Base-by-base conservation (phyloP, 2,888 invertebrate species). In the Agrotis ipsilon region DNA sequence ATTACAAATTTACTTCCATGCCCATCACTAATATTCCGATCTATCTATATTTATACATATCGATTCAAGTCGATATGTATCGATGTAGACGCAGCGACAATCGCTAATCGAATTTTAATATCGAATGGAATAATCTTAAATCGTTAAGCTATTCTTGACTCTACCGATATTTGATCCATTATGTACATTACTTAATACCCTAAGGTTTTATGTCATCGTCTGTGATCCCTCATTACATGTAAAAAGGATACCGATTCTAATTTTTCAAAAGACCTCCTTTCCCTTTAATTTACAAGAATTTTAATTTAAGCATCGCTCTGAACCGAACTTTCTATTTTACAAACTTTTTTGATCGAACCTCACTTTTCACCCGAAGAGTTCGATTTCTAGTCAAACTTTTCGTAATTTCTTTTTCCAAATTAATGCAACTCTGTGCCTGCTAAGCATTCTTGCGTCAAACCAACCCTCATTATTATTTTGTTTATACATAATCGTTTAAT, bases 211-310 rank as follows among this genome's bases (percentile, higher is more conserved):
- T 90, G 89, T 87, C 90, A 83, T 89, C 84, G 54, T 81, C 87
- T 90, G 88, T 95, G 96, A 93, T 95, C 95, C 95, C 96, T 91
- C 92, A 91, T 91, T 93, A 93, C 87, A 90, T 82, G 86, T 88
- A 86, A 91, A 81, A 92, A 92, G 91, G 91, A 92, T 90, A 89
- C 87, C 83, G 72, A 86, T 87, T 85, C 80, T 83, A 75, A 68
- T 77, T 61, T 64, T 51, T 48, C 43, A 63, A 75, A 73, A 51
- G 63, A 72, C 57, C 51, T 62, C 45, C 51, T 51, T 58, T 68
- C 32, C 27, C 54, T 75, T 60, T 57, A 62, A 72, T 70, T 78
- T 72, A 68, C 64, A 55, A 62, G 21, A 73, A 62, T 75, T 76
- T 78, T 64, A 71, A 72, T 78, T 67, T 67, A 62, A 71, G 55